phyloP scores from a whole-genome alignment of 2,113 vertebrate species.

The Harpagus bidentatus region DNA sequence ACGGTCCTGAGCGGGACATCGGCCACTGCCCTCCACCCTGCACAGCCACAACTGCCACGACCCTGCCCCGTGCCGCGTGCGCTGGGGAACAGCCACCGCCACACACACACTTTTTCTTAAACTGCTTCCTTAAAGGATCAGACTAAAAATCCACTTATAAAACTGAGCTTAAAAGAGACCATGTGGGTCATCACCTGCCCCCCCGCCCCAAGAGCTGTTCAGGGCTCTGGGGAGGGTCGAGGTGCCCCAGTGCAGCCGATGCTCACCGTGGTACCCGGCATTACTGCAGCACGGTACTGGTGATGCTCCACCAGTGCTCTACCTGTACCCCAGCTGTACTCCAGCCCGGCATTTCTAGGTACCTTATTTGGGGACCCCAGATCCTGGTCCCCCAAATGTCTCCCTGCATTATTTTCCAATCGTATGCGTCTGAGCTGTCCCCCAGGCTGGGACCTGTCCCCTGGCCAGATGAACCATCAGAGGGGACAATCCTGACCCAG shows the following conservation, averaged over 20 bases:
- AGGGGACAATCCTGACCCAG: background rate
- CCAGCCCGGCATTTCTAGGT: background rate
- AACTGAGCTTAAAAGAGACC: background rate
- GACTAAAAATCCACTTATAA: background rate
- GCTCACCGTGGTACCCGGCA: fast-evolving
- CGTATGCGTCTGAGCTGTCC: fast-evolving
- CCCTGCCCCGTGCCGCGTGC: fast-evolving
- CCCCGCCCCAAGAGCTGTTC: background rate
- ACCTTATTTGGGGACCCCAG: background rate
- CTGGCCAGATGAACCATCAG: fast-evolving
- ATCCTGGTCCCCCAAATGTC: fast-evolving
- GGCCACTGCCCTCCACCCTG: background rate
- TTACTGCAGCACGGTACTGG: fast-evolving
- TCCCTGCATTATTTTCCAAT: background rate
- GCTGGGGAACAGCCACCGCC: fast-evolving
- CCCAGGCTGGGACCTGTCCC: background rate
- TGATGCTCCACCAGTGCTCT: background rate
- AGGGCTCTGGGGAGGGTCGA: fast-evolving
- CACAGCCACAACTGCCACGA: fast-evolving
- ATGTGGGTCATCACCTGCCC: background rate
- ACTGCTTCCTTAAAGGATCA: background rate
- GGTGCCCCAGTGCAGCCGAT: background rate
- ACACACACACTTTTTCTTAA: fast-evolving
- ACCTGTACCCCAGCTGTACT: fast-evolving
- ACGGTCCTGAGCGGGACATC: fast-evolving